Conservation (phyloP, 2,113 vertebrate genomes). For the Nibea coibor region DNA sequence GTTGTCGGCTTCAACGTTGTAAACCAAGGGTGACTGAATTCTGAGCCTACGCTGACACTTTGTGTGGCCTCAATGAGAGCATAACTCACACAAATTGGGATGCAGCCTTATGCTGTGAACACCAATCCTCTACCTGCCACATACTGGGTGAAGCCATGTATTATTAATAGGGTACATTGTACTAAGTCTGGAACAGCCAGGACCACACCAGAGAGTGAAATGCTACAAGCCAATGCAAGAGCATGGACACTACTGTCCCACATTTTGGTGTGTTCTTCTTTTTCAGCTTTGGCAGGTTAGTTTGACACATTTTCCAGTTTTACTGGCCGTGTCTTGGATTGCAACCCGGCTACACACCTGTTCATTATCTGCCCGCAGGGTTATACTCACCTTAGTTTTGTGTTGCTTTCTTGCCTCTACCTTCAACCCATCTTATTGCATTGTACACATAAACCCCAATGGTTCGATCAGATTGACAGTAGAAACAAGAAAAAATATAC, state of each 20-base stretch:
- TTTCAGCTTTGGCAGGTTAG: not conserved
- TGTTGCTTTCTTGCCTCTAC: not conserved
- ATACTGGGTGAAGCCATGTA: constrained; percentile 16
- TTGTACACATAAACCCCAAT: not conserved
- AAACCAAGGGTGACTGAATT: not conserved
- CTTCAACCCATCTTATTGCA: not conserved
- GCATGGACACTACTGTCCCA: not conserved
- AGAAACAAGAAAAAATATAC: not conserved
- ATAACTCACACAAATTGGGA: constrained; percentile 22
- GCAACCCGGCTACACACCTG: not conserved
- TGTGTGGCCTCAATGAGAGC: constrained; percentile 4
- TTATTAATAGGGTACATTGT: constrained; percentile 39
- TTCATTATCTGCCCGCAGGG: not conserved
- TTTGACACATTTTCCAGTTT: not conserved
- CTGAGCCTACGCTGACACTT: not conserved
- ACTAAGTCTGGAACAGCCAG: not conserved
- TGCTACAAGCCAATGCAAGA: not conserved
- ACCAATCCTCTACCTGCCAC: constrained; percentile 21
- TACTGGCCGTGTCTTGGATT: not conserved
- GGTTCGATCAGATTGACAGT: not conserved
- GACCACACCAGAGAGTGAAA: constrained; percentile 6
- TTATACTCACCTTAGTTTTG: not conserved
- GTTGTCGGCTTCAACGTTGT: not conserved
- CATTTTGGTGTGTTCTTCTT: not conserved
- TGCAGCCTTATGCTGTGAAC: constrained; percentile 7